Conservation (phyloP, 2,888 invertebrate species). For the Cerceris rybyensis region DNA sequence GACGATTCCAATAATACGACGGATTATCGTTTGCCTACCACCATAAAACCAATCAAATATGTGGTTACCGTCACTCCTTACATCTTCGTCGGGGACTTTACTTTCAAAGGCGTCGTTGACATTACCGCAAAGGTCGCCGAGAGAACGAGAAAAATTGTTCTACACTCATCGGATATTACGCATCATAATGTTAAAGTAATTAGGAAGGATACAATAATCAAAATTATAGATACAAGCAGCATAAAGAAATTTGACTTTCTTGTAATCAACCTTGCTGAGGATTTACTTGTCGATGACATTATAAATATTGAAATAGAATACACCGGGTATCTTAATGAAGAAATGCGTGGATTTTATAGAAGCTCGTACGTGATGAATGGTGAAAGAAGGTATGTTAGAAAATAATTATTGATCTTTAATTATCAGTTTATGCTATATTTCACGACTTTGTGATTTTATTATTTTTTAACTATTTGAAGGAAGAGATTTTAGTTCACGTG, state of each 20-base stretch:
- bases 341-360: slow-evolving; percentile 85
- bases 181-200: slow-evolving; percentile 17
- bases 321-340: slow-evolving; percentile 83
- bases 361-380: slow-evolving; percentile 83
- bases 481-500: no score
- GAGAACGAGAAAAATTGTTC: slow-evolving; percentile 59
- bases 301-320: slow-evolving; percentile 84
- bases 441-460: no score
- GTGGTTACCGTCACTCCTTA: slow-evolving; percentile 83
- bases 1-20: background rate
- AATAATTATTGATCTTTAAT: background rate
- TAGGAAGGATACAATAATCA: rapidly evolving
- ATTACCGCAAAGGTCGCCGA: slow-evolving; percentile 58
- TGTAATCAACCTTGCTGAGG: slow-evolving; percentile 81
- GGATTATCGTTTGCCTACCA: slow-evolving; percentile 83
- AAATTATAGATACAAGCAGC: background rate
- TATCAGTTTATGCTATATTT: background rate
- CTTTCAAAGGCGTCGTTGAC: slow-evolving; percentile 66
- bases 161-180: slow-evolving; percentile 58
- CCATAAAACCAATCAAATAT: slow-evolving; percentile 83
- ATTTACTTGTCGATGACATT: slow-evolving; percentile 77
- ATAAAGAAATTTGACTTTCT: slow-evolving; percentile 81
- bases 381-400: slow-evolving; percentile 82
- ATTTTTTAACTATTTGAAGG: no score
- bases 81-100: slow-evolving; percentile 79